Conservation (phyloP, 1,140 invertebrate genomes). For the Drosophila novamexicana region DNA sequence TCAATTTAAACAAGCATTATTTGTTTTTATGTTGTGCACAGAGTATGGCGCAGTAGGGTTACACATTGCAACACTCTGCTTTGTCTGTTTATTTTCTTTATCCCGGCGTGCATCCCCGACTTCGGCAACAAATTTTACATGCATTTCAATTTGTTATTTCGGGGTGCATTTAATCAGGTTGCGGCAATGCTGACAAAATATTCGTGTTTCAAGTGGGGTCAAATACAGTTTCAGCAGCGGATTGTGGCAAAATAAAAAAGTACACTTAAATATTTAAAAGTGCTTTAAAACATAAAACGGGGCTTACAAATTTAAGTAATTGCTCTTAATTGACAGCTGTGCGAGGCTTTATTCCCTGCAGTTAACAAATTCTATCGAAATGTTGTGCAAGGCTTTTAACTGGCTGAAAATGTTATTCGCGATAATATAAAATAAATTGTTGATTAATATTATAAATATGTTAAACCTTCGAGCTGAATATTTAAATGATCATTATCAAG, state of each 20-base stretch:
- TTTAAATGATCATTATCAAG: too few species aligned
- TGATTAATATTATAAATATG: too few species aligned
- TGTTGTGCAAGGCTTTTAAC: background rate
- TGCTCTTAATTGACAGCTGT: background rate
- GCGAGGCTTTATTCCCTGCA: background rate
- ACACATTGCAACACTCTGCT: background rate
- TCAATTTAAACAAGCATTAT: too few species aligned
- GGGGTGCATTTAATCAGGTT: constrained; percentile 15
- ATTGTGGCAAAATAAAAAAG: background rate
- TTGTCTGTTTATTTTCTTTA: background rate
- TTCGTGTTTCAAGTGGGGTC: background rate
- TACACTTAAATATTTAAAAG: background rate
- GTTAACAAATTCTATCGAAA: background rate
- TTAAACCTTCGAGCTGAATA: too few species aligned
- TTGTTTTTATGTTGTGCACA: background rate
- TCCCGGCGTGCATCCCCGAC: background rate
- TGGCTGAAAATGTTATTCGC: background rate
- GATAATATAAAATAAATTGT: too few species aligned
- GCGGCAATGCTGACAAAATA: constrained; percentile 1
- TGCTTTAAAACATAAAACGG: background rate
- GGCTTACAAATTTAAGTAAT: background rate
- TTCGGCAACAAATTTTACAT: background rate
- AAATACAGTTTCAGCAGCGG: background rate
- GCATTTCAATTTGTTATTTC: constrained; percentile 17
- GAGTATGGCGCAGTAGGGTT: background rate